Evolutionary conservation across 2,797 vertebrate species (phyloP).

Genomic region (Hephaestus fuliginosus): DNA sequence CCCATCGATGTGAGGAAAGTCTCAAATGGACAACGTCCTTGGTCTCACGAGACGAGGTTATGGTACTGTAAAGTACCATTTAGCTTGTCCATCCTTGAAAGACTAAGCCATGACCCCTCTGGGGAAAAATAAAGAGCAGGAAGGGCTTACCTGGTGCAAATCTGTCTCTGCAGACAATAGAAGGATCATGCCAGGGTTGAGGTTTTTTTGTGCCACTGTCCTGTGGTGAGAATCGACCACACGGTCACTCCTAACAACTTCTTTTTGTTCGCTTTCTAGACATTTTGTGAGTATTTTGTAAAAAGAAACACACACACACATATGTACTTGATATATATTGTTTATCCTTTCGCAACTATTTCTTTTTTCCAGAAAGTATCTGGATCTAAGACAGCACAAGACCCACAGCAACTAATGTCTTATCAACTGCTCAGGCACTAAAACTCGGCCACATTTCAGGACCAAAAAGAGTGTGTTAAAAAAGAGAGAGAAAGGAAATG

Average conservation of each 20-base stretch:
- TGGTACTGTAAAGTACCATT: conserved; percentile 65
- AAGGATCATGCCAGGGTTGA: conserved; percentile 35
- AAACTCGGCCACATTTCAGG: neutral
- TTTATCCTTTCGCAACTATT: neutral
- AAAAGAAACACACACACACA: too few species aligned
- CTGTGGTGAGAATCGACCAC: neutral
- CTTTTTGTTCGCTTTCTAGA: neutral
- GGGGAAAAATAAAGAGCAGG: conserved; percentile 56
- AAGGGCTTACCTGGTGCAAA: conserved; percentile 60
- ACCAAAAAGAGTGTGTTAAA: neutral
- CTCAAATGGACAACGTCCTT: conserved; percentile 41
- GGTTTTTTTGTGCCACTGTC: neutral
- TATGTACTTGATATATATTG: too few species aligned
- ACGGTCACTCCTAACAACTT: neutral
- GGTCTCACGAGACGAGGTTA: conserved; percentile 60
- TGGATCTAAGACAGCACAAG: neutral
- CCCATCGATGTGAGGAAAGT: conserved; percentile 58
- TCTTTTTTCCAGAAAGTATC: neutral
- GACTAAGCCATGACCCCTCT: conserved; percentile 63
- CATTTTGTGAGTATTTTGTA: neutral
- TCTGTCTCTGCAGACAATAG: conserved; percentile 42
- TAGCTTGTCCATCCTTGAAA: conserved; percentile 78
- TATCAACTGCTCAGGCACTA: neutral
- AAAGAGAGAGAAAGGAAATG: neutral
- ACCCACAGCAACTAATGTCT: neutral